Evolutionary conservation across 2,113 vertebrate genomes (phyloP).

Genomic region (Bolborhynchus lineola): DNA sequence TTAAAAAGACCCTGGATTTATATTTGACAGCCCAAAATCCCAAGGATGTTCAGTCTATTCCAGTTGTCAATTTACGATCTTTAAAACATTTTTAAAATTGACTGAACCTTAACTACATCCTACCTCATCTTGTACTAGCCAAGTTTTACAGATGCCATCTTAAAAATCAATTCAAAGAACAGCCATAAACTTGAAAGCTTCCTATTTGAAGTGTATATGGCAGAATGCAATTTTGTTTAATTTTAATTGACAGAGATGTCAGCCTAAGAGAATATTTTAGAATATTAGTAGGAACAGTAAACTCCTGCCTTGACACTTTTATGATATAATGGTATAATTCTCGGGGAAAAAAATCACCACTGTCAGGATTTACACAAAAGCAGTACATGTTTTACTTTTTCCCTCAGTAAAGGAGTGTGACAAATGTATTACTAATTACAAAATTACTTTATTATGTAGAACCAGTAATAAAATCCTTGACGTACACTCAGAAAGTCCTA

Average conservation of each 20-base stretch:
- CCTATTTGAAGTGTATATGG: constrained; percentile 73
- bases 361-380: constrained; percentile 77
- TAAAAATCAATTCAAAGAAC: constrained; percentile 81
- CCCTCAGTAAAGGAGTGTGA: constrained; percentile 66
- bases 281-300: constrained; percentile 84
- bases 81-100: constrained; percentile 77
- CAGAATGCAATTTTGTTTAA: constrained; percentile 83
- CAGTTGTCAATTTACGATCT: constrained; percentile 77
- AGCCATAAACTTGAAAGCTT: constrained; percentile 77
- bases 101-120: constrained; percentile 78
- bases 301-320: constrained; percentile 81
- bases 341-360: constrained; percentile 46
- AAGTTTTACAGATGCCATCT: constrained; percentile 81
- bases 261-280: constrained; percentile 82
- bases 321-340: constrained; percentile 84
- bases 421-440: constrained; percentile 80
- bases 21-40: constrained; percentile 67
- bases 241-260: constrained; percentile 86
- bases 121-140: constrained; percentile 75
- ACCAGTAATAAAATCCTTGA: constrained; percentile 68
- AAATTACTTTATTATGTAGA: constrained; percentile 76
- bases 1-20: constrained; percentile 35
- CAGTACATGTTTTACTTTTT: constrained; percentile 60
- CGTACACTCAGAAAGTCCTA: constrained; percentile 48
- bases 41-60: constrained; percentile 62